Evolutionary conservation across 1,140 invertebrate genomes (phyloP), one percentile per base, ranked within the genome.

Genomic region (Sminthurinus signatus): DNA sequence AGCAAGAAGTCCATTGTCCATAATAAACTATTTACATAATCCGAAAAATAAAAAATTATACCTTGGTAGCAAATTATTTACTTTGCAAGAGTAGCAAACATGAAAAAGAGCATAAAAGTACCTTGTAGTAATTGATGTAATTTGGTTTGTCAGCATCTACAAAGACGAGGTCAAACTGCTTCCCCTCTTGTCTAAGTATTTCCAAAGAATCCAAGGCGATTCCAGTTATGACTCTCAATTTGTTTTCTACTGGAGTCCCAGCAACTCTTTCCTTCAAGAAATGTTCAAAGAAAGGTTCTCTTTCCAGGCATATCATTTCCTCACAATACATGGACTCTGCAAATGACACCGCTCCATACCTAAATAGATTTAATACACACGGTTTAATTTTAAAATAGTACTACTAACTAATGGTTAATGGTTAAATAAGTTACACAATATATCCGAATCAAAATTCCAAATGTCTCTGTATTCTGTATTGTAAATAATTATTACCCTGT

Each of bases 71-170:
- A 27, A 43, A n/a, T 15, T 46, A 25, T 28, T 4, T 10, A 8
- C n/a, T 15, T 3, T n/a, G n/a, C n/a, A n/a, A n/a, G n/a, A n/a
- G n/a, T n/a, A n/a, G n/a, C n/a, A 25, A 39, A 23, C n/a, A 14
- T 29, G 19, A 15, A 8, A 2, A 15, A 43, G 12, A 57, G n/a
- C n/a, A 1, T 42, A n/a, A n/a, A n/a, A n/a, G n/a, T 54, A 67
- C 69, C 54, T 71, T 71, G 61, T 71, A 71, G 27, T 71, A 71
- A 54, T 69, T 58, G 8, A 71, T 8, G 42, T 71, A 71, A 14
- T 55, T 62, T 14, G 15, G 27, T 48, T 71, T 71, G 31, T 71
- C 60, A 27, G 69, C 66, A 57, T 71, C 69, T 23, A 71, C 60
- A 39, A 71, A 71, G 27, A 71, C 42, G 8, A 69, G 29, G 31